A percentile compares a stretch with the other conserved stretches of the same genome.
Evolutionary conservation across 2,888 invertebrate genomes (phyloP).

Genomic region (Philonicus albiceps): DNA sequence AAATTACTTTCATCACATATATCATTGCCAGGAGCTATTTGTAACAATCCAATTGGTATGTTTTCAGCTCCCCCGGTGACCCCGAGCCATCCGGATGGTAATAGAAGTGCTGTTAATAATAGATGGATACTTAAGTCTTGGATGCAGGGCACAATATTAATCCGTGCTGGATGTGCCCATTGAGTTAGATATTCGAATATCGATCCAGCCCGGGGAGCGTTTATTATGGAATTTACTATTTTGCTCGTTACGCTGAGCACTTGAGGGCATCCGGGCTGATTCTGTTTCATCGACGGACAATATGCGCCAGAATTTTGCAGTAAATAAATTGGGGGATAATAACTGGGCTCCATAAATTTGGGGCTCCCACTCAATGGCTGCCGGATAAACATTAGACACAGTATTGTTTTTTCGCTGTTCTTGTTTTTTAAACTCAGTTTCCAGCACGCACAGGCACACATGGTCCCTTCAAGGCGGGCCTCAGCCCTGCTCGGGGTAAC

Average conservation of each 20-base stretch:
- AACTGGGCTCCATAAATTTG: constrained; percentile 45
- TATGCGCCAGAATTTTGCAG: constrained; percentile 45
- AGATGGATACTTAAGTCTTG: constrained; percentile 14
- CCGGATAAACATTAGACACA: constrained; percentile 41
- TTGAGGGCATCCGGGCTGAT: constrained; percentile 13
- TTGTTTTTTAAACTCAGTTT: constrained; percentile 24
- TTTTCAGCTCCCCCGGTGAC: background rate
- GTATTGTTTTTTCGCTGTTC: background rate
- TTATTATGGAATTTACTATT: constrained; percentile 26
- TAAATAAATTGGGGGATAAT: constrained; percentile 47
- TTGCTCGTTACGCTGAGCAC: background rate
- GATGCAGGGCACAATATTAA: constrained; percentile 17
- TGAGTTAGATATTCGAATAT: constrained; percentile 13
- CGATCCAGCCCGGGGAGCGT: constrained; percentile 25
- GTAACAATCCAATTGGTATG: background rate
- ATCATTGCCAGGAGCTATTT: background rate
- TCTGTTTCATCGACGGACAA: constrained; percentile 42
- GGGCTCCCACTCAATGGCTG: background rate
- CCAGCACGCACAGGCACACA: constrained; percentile 17
- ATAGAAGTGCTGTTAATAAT: background rate
- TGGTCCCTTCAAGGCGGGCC: constrained; percentile 4
- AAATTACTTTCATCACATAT: background rate
- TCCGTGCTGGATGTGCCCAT: constrained; percentile 10
- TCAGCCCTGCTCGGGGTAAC: background rate
- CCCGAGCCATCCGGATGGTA: background rate